Base-by-base conservation (phyloP, 2,888 invertebrate genomes). In the Azorinus chamasolen region DNA sequence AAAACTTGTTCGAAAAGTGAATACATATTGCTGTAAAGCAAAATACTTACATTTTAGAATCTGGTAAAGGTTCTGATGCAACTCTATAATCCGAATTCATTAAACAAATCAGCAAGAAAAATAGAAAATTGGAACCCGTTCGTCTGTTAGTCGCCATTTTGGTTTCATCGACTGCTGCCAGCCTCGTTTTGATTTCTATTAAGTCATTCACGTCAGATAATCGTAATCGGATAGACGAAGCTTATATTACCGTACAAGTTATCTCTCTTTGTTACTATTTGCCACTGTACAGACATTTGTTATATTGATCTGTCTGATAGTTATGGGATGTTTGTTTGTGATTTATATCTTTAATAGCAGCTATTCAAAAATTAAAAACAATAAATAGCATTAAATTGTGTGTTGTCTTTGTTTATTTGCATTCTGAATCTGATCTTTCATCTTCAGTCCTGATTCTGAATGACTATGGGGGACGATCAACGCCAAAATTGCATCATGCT, bases 161-260 rank as follows among this genome's bases (percentile, higher is more conserved):
- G 73, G 78, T 58, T 79, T 79, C 78, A 79, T 73, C 78, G 78
- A 74, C 78, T 79, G 78, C 45, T 25, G 46, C 16, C 41, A 65
- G 75, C 66, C 73, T 74, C 73, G 73, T 62, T 74, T 63, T 57
- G 22, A 45, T 20, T 48, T 10, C 14, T 10, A 39, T 37, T 51
- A 59, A 20, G 45, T 18, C 45, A 45, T 18, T 18, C 45, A 16
- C 45, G 20, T 18, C 45, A 20, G 5, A 16, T 45, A 20, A 45
- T 16, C 45, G 45, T 5, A 45, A 16, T 16, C n/a, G n/a, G 20
- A 45, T 20, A 18, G 32, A 32, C 32, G 32, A 32, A 6, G 32
- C 5, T 32, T 4, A 4, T 4, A 32, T 4, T 32, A 6, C 32
- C n/a, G 48, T 25, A 59, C 4, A 48, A 48, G 37, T 59, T 46